Evolutionary conservation across 2,113 vertebrate species (phyloP), one percentile per base, ranked within the genome.

Genomic region (Apeltes quadracus): DNA sequence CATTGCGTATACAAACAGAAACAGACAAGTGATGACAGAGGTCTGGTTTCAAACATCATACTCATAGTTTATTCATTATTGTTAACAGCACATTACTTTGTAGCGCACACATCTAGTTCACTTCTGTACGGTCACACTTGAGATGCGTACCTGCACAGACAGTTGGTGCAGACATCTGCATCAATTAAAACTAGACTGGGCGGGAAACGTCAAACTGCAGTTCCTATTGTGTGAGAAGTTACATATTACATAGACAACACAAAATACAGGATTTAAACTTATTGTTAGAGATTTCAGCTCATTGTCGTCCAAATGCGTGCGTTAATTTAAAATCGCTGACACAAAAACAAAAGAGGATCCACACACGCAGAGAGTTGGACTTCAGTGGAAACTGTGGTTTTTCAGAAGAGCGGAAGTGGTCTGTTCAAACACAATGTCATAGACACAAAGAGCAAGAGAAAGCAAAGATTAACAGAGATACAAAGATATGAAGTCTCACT

Each of bases 381-480:
- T 76, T 76, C 18, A 61, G 57, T 65, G 68, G 50, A 78, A 79
- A 69, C 12, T n/a, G 27, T 12, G 15, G 15, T 6, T 39, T 54
- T 22, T 2, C 53, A 57, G 36, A 18, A 10, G 25, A 67, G n/a
- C 44, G 82, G 77, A 76, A 80, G 59, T 81, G 48, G 59, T 51
- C 12, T 38, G 51, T 13, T n/a, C 48, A 23, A 51, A 4, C 36
- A 5, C 16, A 25, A 20, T 15, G 3, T 34, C n/a, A 51, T 12
- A 0, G 0, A 10, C 1, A 7, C 20, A 22, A 46, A 7, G 1
- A 12, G 29, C 46, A 55, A 4, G 1, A 15, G 18, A 7, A 53
- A 18, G n/a, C 15, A 57, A 12, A 1, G 11, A 22, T 51, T 2
- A 5, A 23, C 23, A 51, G 8, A 61, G 7, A 29, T 1, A 3